These are phyloP conservation scores for Neopipo cinnamomea DNA, from an alignment of 2,113 vertebrate genomes.

Conservation along the genomic window DNA sequence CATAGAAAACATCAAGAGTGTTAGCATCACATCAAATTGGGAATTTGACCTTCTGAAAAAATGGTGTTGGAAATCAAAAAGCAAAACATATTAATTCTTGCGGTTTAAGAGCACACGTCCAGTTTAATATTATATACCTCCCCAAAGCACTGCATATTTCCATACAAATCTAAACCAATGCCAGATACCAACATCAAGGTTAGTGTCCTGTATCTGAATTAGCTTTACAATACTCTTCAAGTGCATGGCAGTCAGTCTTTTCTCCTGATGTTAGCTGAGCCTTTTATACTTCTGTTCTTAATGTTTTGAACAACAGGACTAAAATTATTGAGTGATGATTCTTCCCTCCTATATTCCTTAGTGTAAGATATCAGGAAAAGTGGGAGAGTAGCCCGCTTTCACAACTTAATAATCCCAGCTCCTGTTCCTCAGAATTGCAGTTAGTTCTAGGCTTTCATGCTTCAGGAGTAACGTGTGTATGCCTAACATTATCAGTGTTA, in stretches of 20 bases:
- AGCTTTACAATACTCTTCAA: background rate
- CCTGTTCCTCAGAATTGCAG: background rate
- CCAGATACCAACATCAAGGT: background rate
- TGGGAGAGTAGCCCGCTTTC: background rate
- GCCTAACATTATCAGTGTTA: background rate
- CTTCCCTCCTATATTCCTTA: background rate
- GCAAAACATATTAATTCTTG: background rate
- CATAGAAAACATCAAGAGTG: background rate
- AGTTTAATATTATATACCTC: background rate
- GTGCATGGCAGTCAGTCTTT: background rate
- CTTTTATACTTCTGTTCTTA: background rate
- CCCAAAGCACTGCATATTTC: background rate
- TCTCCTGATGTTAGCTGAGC: background rate
- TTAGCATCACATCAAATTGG: background rate
- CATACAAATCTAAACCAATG: background rate
- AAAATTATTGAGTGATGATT: background rate
- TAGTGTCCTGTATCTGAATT: background rate
- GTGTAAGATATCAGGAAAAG: background rate
- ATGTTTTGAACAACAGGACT: background rate
- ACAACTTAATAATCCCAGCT: background rate
- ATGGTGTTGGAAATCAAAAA: background rate
- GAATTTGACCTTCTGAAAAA: background rate
- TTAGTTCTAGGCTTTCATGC: background rate
- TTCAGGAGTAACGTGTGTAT: rapidly evolving
- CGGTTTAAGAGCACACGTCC: background rate